Base-by-base conservation (phyloP, 2,888 invertebrate species). In the Aphidoletes aphidimyza region DNA sequence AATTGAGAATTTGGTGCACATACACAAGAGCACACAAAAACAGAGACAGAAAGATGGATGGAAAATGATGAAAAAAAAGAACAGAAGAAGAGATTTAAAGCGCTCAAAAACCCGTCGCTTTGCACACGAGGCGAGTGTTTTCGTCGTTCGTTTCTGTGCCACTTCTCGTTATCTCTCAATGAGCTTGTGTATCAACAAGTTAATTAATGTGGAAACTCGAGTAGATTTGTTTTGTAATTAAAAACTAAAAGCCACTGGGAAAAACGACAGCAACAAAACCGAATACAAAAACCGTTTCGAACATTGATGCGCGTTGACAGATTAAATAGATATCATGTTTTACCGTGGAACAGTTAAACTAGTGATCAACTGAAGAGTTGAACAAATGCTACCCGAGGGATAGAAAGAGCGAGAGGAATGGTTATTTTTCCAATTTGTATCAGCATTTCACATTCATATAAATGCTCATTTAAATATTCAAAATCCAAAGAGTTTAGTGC, bases 181-280 rank as follows among this genome's bases (percentile, higher is more conserved):
- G 34, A 30, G 69, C 54, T 69, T 69, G 34, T 69, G 69, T 69
- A 69, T 69, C 69, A 69, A 69, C 69, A 69, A 69, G 69, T 69
- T 69, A 69, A 69, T 69, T 69, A 69, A 69, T 69, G 69, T 69
- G 69, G n/a, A 42, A 69, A 69, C 69, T 30, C 30, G 26, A 14
- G 30, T 2, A 69, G 26, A 69, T 69, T 69, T 69, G 30, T 30
- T n/a, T 69, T 69, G 69, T 69, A 69, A 69, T 30, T 69, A 11
- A 69, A 69, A 69, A 69, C 69, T 69, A 69, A 1, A 34, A n/a
- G n/a, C n/a, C n/a, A n/a, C n/a, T n/a, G n/a, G n/a, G n/a, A n/a
- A n/a, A n/a, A 42, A 9, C 14, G 42, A 42, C 6, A 42, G 42
- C 69, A 69, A 47, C 30, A 30, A 6, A 69, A 69, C 14, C n/a